Evolutionary conservation across 2,797 vertebrate species (phyloP).

Genomic region (Scarus forsteni): DNA sequence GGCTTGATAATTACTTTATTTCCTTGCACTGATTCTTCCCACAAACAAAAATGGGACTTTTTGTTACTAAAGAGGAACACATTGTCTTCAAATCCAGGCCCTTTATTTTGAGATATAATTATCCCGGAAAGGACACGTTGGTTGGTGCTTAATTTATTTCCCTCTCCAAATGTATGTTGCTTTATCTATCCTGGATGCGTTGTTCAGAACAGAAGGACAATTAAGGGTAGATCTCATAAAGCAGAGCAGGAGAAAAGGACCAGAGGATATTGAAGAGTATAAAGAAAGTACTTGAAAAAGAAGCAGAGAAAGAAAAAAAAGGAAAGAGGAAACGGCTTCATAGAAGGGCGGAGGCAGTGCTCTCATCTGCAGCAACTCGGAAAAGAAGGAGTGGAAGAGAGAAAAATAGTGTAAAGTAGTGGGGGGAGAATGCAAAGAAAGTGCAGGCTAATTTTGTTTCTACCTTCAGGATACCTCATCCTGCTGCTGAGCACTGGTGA

Average conservation of each 20-base stretch:
- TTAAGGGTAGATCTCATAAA: constrained; percentile 3
- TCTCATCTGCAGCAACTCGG: constrained; percentile 45
- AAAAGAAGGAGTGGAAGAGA: not conserved
- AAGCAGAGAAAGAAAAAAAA: constrained; percentile 5
- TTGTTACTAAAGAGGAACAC: constrained; percentile 6
- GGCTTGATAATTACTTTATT: not conserved
- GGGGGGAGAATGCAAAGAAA: constrained; percentile 33
- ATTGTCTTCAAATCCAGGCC: constrained; percentile 31
- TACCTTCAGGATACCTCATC: constrained; percentile 60
- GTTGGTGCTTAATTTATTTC: constrained; percentile 27
- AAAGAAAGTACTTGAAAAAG: constrained; percentile 15
- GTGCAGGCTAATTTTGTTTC: constrained; percentile 52
- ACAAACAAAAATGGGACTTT: constrained; percentile 20
- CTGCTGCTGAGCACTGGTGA: constrained; percentile 44
- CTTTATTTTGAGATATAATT: constrained; percentile 49
- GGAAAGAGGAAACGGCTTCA: constrained; percentile 15
- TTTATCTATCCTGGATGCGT: constrained; percentile 55
- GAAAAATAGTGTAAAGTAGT: not conserved
- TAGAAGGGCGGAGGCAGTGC: constrained; percentile 22
- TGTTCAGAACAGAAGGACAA: constrained; percentile 6
- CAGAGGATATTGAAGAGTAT: constrained; percentile 28
- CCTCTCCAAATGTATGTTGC: constrained; percentile 40
- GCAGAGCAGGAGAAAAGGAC: not conserved
- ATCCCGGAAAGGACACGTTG: constrained; percentile 42
- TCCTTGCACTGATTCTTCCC: not conserved